phyloP scores from a whole-genome alignment of 1,140 invertebrate species.

The Diuraphis noxia region DNA sequence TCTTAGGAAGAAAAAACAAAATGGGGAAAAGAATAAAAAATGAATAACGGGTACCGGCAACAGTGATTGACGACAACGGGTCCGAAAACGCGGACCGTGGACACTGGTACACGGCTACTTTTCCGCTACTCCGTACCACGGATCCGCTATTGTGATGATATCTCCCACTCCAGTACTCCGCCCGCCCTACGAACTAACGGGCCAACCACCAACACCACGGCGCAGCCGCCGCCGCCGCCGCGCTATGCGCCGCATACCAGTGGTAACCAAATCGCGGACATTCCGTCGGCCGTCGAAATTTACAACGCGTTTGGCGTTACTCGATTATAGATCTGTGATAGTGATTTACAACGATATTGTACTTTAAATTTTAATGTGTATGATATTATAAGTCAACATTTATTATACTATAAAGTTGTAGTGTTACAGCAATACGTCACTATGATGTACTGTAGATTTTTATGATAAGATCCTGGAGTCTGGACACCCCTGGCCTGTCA shows the following conservation, averaged over 20 bases:
- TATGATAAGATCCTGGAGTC: not conserved
- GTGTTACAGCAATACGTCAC: no score
- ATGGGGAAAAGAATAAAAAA: not conserved
- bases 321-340: not conserved
- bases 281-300: not conserved
- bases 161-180: no score
- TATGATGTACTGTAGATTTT: not conserved
- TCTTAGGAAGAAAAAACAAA: not conserved
- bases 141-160: no score
- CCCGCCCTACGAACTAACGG: not conserved
- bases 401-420: not conserved
- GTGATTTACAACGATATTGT: not conserved
- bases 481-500: not conserved
- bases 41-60: not conserved
- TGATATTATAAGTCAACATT: not conserved
- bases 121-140: not conserved
- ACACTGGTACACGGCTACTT: not conserved
- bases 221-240: not conserved
- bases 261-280: not conserved
- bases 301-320: not conserved
- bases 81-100: not conserved
- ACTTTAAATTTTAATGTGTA: no score
- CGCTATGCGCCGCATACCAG: slow-evolving; percentile 13
- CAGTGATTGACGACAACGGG: not conserved
- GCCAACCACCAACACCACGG: not conserved